A percentile compares a stretch with the other conserved stretches of the same genome.
These are phyloP conservation scores for Agraylea sexmaculata DNA, from an alignment of 1,140 invertebrate genomes.

Conservation along the genomic window DNA sequence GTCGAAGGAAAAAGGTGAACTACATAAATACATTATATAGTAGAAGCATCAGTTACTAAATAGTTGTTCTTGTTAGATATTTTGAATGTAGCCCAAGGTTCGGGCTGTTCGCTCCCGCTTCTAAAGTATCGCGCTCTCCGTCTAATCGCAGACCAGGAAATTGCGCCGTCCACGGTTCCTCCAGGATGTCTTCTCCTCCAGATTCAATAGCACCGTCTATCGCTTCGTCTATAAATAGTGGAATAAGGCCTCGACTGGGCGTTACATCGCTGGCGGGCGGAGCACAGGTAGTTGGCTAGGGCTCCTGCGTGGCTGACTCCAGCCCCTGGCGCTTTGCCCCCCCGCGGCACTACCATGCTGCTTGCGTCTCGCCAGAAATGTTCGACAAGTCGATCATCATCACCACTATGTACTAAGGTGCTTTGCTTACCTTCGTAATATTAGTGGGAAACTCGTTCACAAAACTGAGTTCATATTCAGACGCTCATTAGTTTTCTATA, in stretches of 20 bases:
- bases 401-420: slow-evolving; percentile 21
- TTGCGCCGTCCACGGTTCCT: slow-evolving; percentile 50
- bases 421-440: no score
- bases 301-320: slow-evolving; percentile 32
- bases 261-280: slow-evolving; percentile 49
- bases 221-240: slow-evolving; percentile 37
- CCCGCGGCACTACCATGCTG: slow-evolving; percentile 37
- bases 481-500: no score
- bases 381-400: slow-evolving; percentile 26
- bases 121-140: slow-evolving; percentile 75
- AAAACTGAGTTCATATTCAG: no score
- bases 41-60: not conserved
- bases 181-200: slow-evolving; percentile 60
- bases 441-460: no score
- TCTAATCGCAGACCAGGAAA: slow-evolving; percentile 55
- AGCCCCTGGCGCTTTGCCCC: slow-evolving; percentile 25
- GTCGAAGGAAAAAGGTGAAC: slow-evolving; percentile 70
- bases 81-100: slow-evolving; percentile 84
- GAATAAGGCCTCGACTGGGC: slow-evolving; percentile 51
- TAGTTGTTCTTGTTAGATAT: slow-evolving; percentile 54
- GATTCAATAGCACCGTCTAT: slow-evolving; percentile 74
- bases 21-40: not conserved
- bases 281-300: slow-evolving; percentile 60
- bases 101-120: slow-evolving; percentile 83
- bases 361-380: slow-evolving; percentile 40